Evolutionary conservation across 23 tunicate genomes (phyloP).

Genomic region (Ascidia mentula): DNA sequence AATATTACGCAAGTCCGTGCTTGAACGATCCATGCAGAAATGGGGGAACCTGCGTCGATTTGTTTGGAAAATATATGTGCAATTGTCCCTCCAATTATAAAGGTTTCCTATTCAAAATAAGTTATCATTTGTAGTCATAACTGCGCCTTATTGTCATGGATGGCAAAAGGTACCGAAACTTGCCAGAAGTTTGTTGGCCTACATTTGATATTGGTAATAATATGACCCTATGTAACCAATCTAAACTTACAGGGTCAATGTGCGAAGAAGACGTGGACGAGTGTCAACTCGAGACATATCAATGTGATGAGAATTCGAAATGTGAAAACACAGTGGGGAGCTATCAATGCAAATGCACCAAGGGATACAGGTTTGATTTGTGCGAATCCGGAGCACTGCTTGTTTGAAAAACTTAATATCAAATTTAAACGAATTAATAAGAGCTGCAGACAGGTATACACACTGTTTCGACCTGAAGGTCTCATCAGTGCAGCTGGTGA

Average conservation of each 20-base stretch:
- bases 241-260: not conserved
- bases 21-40: not conserved
- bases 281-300: not conserved
- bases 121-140: no score
- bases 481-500: no score
- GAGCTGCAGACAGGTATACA: no score
- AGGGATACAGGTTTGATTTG: constrained; percentile 10
- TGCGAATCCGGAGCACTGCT: no score
- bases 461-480: no score
- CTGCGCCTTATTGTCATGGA: no score
- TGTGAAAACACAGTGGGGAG: constrained; percentile 13
- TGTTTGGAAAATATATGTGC: not conserved
- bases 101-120: no score
- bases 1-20: not conserved
- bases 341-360: constrained; percentile 1
- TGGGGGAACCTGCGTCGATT: not conserved
- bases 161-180: no score
- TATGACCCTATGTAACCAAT: not conserved
- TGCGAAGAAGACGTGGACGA: constrained; percentile 1
- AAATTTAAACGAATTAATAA: no score
- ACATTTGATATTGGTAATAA: no score
- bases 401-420: no score
- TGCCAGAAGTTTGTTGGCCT: no score
- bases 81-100: not conserved
- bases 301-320: not conserved